Evolutionary conservation across 2,797 vertebrate species (phyloP).

Genomic region (Danio choprae): DNA sequence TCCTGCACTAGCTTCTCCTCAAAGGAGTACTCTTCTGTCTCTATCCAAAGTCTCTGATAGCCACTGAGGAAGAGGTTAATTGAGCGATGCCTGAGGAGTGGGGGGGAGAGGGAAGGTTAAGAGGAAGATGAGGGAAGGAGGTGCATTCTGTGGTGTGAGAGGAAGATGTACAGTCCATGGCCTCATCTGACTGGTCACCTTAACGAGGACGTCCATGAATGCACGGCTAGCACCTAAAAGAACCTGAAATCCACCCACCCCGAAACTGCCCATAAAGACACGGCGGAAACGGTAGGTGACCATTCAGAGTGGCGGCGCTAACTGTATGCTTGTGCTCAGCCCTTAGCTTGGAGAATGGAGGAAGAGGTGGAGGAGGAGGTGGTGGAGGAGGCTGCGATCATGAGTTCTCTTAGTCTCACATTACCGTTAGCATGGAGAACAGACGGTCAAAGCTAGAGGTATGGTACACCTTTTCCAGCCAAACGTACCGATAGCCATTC

Average conservation of each 20-base stretch:
- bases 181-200: constrained; percentile 96
- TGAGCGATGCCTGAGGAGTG: constrained; percentile 95
- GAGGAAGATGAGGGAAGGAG: constrained; percentile 66
- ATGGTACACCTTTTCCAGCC: constrained; percentile 99
- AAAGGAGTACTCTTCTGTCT: constrained; percentile 99
- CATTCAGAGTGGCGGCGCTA: constrained; percentile 92
- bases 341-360: constrained; percentile 85
- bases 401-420: constrained; percentile 85
- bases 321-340: constrained; percentile 83
- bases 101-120: constrained; percentile 85
- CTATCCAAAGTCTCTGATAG: constrained; percentile 99
- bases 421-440: constrained; percentile 99
- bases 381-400: constrained; percentile 74
- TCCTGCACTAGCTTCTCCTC: constrained; percentile 99
- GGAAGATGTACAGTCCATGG: constrained; percentile 84
- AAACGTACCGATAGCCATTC: constrained; percentile 99
- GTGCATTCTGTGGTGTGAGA: constrained; percentile 74
- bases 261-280: constrained; percentile 2
- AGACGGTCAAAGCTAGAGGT: constrained; percentile 99
- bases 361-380: constrained; percentile 61
- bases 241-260: constrained; percentile 13
- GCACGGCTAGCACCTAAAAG: constrained; percentile 47
- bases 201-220: constrained; percentile 60
- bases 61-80: constrained; percentile 99
- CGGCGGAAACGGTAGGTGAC: constrained; percentile 76